phyloP scores from a whole-genome alignment of 2,113 vertebrate genomes.

The Pan paniscus region DNA sequence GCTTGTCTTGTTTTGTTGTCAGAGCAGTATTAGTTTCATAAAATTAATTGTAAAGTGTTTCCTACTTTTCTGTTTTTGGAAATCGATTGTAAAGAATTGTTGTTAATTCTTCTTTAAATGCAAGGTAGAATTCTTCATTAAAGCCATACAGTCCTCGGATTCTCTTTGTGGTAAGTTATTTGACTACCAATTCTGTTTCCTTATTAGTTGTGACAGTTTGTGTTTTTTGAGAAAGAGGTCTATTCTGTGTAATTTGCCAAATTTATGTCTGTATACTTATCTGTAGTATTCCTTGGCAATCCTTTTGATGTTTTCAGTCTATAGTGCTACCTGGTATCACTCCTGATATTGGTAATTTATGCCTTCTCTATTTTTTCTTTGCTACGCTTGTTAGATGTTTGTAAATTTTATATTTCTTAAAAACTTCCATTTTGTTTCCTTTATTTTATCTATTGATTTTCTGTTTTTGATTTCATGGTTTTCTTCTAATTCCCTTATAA shows the following conservation, averaged over 20 bases:
- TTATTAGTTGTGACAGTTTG: neutral
- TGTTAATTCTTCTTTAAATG: constrained; percentile 19
- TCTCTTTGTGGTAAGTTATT: neutral
- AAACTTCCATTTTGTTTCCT: neutral
- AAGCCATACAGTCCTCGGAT: neutral
- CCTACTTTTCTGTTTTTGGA: neutral
- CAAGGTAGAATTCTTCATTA: neutral
- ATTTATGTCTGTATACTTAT: neutral
- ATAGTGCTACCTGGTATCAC: neutral
- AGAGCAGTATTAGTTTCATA: neutral
- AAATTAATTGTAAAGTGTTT: neutral
- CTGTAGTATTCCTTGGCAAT: neutral
- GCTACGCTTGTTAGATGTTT: neutral
- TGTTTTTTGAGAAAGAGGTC: neutral
- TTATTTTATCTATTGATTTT: neutral
- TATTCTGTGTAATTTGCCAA: neutral
- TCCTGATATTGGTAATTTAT: neutral
- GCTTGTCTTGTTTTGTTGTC: neutral
- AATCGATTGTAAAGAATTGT: neutral
- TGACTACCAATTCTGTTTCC: neutral
- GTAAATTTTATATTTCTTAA: neutral
- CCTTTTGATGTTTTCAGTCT: neutral
- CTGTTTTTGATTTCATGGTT: neutral
- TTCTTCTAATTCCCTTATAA: neutral
- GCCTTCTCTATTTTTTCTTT: neutral